Percentiles rank a stretch among this genome's conserved stretches.
These are phyloP conservation scores for Trichogramma pretiosum DNA, from an alignment of 1,140 invertebrate species.

Conservation along the genomic window DNA sequence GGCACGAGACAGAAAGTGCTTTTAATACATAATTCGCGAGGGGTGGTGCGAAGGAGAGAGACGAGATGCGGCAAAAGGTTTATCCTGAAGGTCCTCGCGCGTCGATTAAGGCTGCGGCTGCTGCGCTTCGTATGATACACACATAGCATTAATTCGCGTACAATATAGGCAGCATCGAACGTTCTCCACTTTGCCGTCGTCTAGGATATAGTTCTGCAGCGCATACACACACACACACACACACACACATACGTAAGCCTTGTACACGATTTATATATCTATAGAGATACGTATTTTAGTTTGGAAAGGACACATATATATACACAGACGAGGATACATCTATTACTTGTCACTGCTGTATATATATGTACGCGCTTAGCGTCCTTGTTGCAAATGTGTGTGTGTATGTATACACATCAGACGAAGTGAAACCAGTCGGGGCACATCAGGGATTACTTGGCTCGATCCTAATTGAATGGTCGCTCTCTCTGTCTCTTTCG, in stretches of 20 bases:
- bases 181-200: too few species aligned
- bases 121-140: too few species aligned
- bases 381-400: background rate
- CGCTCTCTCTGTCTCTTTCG: slow-evolving; percentile 20
- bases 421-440: slow-evolving; percentile 23
- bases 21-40: too few species aligned
- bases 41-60: slow-evolving; percentile 25
- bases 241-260: background rate
- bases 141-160: too few species aligned
- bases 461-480: slow-evolving; percentile 34
- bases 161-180: too few species aligned
- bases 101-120: slow-evolving; percentile 29
- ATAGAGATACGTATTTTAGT: too few species aligned
- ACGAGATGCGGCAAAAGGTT: too few species aligned
- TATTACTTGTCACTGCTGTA: too few species aligned
- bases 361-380: too few species aligned
- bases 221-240: background rate
- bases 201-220: too few species aligned
- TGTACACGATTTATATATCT: too few species aligned
- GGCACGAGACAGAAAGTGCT: slow-evolving; percentile 18
- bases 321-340: background rate
- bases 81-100: slow-evolving; percentile 28
- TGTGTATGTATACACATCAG: background rate
- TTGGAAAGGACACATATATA: background rate
- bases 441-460: slow-evolving; percentile 28